These are phyloP conservation scores for Tragelaphus oryx DNA, from an alignment of 2,797 vertebrate genomes.

Conservation along the genomic window DNA sequence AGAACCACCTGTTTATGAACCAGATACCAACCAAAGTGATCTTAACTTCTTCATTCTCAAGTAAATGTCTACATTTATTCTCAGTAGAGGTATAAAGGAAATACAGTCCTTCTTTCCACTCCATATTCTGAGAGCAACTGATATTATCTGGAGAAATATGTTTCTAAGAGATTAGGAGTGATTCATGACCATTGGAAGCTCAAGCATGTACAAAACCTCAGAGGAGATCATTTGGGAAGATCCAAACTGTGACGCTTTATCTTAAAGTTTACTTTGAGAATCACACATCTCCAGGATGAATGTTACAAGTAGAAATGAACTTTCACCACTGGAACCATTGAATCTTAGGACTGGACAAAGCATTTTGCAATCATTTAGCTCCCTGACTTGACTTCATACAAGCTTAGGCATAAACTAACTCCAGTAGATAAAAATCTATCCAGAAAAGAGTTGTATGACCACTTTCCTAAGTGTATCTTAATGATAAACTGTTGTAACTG, in stretches of 20 bases:
- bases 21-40: slow-evolving; percentile 12
- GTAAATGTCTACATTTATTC: slow-evolving; percentile 34
- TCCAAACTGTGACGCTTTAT: slow-evolving; percentile 35
- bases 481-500: slow-evolving; percentile 28
- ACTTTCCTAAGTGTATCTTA: slow-evolving; percentile 33
- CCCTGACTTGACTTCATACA: background rate
- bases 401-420: background rate
- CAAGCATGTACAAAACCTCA: slow-evolving; percentile 27
- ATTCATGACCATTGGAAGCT: slow-evolving; percentile 46
- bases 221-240: slow-evolving; percentile 44
- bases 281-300: slow-evolving; percentile 38
- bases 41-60: slow-evolving; percentile 43
- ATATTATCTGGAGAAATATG: slow-evolving; percentile 66
- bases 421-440: slow-evolving; percentile 34
- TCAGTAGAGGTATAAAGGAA: slow-evolving; percentile 40
- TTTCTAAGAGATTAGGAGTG: slow-evolving; percentile 60
- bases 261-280: slow-evolving; percentile 54
- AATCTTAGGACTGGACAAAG: background rate
- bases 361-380: background rate
- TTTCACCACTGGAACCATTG: background rate
- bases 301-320: slow-evolving; percentile 2
- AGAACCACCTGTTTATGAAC: background rate
- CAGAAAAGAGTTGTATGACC: slow-evolving; percentile 18
- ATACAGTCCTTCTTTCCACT: background rate
- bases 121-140: slow-evolving; percentile 10